Conservation (phyloP, 2,888 invertebrate genomes). For the Germaria angustata region DNA sequence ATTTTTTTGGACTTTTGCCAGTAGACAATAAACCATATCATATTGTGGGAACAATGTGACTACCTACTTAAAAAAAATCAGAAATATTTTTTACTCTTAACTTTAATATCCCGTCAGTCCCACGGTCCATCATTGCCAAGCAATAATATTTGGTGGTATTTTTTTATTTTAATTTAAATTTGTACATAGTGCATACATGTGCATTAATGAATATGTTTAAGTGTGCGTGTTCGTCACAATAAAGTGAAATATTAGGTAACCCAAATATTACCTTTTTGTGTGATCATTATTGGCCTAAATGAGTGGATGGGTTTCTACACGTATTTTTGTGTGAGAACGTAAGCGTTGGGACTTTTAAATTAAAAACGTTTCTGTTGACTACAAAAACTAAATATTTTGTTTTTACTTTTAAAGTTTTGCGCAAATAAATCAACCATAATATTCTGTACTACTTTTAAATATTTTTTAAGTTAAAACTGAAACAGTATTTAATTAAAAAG, state of each 20-base stretch:
- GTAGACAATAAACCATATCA: too few relatives aligned
- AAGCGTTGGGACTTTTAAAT: neutral
- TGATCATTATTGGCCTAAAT: neutral
- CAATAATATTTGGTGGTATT: neutral
- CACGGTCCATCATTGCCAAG: too few relatives aligned
- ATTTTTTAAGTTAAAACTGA: too few relatives aligned
- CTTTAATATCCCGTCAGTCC: too few relatives aligned
- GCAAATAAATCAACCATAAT: neutral
- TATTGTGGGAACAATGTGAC: too few relatives aligned
- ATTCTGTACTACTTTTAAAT: too few relatives aligned
- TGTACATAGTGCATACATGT: neutral
- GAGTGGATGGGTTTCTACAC: too few relatives aligned
- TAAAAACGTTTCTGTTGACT: neutral
- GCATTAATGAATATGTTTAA: neutral
- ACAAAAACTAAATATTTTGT: neutral
- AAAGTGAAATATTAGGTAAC: slow-evolving; percentile 15
- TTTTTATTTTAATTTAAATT: neutral
- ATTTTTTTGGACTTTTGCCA: too few relatives aligned
- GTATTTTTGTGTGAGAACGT: neutral
- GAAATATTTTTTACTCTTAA: too few relatives aligned
- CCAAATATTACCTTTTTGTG: slow-evolving; percentile 20
- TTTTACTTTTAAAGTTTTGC: neutral
- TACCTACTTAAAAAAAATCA: too few relatives aligned
- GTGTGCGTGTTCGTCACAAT: neutral
- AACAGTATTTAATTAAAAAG: too few relatives aligned